These are phyloP conservation scores for Tortrix viridana DNA, from an alignment of 2,888 invertebrate species.

Conservation along the genomic window DNA sequence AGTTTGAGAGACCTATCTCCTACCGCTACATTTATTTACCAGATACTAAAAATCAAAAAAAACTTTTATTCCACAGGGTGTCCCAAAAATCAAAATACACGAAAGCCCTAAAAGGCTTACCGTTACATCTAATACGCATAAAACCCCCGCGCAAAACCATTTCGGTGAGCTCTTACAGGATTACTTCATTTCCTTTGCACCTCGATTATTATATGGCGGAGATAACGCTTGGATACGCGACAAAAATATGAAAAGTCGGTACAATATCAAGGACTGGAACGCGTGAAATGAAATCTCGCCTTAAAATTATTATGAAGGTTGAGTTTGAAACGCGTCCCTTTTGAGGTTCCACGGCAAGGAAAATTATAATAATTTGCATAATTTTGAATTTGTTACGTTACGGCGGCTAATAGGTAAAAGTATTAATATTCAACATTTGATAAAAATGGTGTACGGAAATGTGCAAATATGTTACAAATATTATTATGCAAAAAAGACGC, in stretches of 20 bases:
- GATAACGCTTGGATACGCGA: slow-evolving; percentile 25
- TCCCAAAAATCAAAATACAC: slow-evolving; percentile 14
- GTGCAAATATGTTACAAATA: too few species aligned
- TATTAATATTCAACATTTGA: too few species aligned
- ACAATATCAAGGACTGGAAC: slow-evolving; percentile 12
- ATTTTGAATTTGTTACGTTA: too few species aligned
- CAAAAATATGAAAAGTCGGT: slow-evolving; percentile 15
- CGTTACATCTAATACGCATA: slow-evolving; percentile 6
- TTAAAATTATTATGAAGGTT: background rate
- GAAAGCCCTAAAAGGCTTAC: background rate
- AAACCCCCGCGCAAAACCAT: slow-evolving; percentile 17
- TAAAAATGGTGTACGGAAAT: too few species aligned
- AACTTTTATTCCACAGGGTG: slow-evolving; percentile 1
- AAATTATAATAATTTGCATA: too few species aligned
- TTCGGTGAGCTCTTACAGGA: slow-evolving; percentile 16
- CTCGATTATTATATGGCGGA: slow-evolving; percentile 24
- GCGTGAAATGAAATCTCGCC: slow-evolving; percentile 1
- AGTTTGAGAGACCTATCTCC: too few species aligned
- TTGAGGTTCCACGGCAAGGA: too few species aligned
- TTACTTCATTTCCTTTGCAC: slow-evolving; percentile 36
- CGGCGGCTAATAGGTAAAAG: too few species aligned
- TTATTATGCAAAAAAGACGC: too few species aligned
- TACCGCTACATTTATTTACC: too few species aligned
- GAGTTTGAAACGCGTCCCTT: background rate
- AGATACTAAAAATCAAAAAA: background rate